These are phyloP conservation scores for Upupa epops DNA, from an alignment of 2,113 vertebrate species.

Conservation along the genomic window DNA sequence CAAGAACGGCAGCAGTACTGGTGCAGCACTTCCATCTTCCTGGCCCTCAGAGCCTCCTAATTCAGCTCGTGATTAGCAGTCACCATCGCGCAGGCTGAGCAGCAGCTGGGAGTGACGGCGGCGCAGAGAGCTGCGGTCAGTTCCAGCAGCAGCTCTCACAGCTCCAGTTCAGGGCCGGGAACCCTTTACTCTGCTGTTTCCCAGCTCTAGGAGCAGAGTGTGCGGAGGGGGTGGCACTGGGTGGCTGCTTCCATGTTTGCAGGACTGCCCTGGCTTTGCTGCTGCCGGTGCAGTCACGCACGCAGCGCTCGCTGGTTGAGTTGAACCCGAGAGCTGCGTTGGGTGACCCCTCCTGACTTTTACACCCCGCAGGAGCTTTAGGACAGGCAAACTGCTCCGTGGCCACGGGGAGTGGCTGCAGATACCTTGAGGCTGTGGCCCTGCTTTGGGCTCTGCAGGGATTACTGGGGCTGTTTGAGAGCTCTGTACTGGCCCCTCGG, in stretches of 20 bases:
- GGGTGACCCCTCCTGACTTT: background rate
- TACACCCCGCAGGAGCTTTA: background rate
- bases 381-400: background rate
- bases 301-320: too few relatives aligned
- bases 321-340: background rate
- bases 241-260: background rate
- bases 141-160: too few relatives aligned
- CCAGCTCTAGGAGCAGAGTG: too few relatives aligned
- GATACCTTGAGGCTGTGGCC: background rate
- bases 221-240: background rate
- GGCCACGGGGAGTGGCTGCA: background rate
- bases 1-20: background rate
- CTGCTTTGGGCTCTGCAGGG: background rate
- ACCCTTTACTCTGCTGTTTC: too few relatives aligned
- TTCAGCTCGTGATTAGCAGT: too few relatives aligned
- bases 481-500: background rate
- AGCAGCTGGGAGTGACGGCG: too few relatives aligned
- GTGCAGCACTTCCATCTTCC: background rate
- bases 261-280: background rate
- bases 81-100: too few relatives aligned
- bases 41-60: background rate
- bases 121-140: too few relatives aligned
- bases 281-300: rapidly evolving
- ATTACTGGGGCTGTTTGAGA: background rate
- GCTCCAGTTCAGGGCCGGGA: too few relatives aligned